Evolutionary conservation across 2,888 invertebrate genomes (phyloP), one percentile per base, ranked within the genome.

Genomic region (Drosophila austrosaltans): DNA sequence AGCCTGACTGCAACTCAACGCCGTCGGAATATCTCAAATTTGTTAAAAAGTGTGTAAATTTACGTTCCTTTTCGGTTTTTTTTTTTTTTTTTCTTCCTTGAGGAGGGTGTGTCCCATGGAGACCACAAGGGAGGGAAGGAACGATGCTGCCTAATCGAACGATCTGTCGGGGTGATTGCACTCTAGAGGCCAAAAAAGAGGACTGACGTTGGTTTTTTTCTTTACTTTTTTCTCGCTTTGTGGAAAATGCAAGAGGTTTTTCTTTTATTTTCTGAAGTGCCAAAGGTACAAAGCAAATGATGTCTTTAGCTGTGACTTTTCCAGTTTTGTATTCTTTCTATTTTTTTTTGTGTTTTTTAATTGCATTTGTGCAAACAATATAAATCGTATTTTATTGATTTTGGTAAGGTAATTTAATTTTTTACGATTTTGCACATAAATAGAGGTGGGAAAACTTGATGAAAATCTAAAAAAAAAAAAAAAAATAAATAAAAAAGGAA

Each of bases 361-460:
- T 85, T 82, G 77, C 76, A 80, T 85, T 81, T 89, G 80, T 82
- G 76, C 84, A 81, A 84, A 85, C 83, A 89, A 89, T 85, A 83
- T 78, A 81, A 87, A 80, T 79, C 80, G 75, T 75, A 78, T 85
- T 87, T 87, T 79, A 79, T 85, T 81, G 75, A 77, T 68, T 75
- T 39, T 78, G 75, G 75, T 62, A 77, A 66, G 75, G 89, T 71
- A 87, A 89, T 89, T 89, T 81, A 89, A 81, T 85, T 90, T 89
- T 90, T 89, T 89, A 89, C 87, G 87, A 87, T 89, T 90, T 89
- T 89, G 90, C 84, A 90, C 90, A 79, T 74, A 72, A 80, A 89
- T 79, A 78, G 66, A 69, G 63, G 12, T 68, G 56, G 22, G 60
- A 40, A 72, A 72, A 32, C 32, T 32, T 32, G 5, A 32, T 32